A percentile compares a stretch with the other conserved stretches of the same genome.
phyloP scores from a whole-genome alignment of 92 coral and sea anemone species.

The Phymanthus crucifer region DNA sequence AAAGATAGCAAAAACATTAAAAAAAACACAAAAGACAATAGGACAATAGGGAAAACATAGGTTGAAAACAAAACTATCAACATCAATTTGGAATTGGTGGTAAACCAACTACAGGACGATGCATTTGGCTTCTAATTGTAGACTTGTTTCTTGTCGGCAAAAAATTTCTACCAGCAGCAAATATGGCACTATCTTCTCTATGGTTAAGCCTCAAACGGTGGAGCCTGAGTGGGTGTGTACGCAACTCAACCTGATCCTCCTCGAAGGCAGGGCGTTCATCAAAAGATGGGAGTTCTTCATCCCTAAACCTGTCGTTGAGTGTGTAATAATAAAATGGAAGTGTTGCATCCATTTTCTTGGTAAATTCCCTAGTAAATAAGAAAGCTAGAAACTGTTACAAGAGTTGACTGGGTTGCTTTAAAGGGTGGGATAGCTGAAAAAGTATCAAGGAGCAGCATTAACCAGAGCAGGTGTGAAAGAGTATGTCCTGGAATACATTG shows the following conservation, averaged over 20 bases:
- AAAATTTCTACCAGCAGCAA: constrained; percentile 1
- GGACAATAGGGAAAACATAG: no score
- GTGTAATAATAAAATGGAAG: constrained; percentile 54
- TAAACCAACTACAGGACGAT: constrained; percentile 22
- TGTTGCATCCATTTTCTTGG: constrained; percentile 54
- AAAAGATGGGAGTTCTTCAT: constrained; percentile 55
- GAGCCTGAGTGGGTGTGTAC: not conserved
- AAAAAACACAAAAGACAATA: no score
- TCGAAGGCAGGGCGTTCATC: constrained; percentile 62
- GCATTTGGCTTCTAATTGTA: constrained; percentile 9
- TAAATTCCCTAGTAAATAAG: constrained; percentile 43
- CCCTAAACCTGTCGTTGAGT: constrained; percentile 39
- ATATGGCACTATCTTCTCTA: not conserved
- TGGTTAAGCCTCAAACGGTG: not conserved
- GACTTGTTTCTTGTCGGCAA: not conserved
- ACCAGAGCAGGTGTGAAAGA: no score
- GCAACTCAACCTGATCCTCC: constrained; percentile 37
- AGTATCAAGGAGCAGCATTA: not conserved
- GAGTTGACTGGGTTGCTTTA: no score
- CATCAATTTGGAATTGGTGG: constrained; percentile 5
- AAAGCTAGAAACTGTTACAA: not conserved
- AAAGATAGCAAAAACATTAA: no score
- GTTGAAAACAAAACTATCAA: not conserved
- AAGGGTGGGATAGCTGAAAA: not conserved
- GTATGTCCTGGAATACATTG: no score